Conservation (phyloP, 2,113 vertebrate species). For the Glaucidium brasilianum region DNA sequence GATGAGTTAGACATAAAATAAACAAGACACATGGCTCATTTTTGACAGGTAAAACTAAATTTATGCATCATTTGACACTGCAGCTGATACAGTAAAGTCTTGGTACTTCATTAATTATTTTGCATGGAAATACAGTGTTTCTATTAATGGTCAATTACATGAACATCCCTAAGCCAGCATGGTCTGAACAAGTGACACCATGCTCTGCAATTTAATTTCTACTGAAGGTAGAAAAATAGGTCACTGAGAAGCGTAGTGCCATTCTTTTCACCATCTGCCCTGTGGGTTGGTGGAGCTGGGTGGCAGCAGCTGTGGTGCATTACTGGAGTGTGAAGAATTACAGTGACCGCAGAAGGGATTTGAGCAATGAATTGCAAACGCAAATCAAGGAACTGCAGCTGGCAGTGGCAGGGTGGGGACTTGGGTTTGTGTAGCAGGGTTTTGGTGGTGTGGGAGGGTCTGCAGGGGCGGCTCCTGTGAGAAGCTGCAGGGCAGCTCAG, state of each 20-base stretch:
- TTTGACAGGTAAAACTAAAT: neutral
- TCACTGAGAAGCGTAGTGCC: neutral
- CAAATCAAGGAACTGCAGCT: neutral
- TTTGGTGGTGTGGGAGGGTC: too few species aligned
- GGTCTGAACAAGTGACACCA: neutral
- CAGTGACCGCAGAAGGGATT: neutral
- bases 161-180: neutral
- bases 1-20: neutral
- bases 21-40: neutral
- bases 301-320: neutral
- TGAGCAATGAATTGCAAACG: neutral
- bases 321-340: neutral
- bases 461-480: too few species aligned
- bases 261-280: neutral
- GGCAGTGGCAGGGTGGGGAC: neutral
- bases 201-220: neutral
- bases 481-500: neutral
- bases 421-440: too few species aligned
- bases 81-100: neutral
- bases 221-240: neutral
- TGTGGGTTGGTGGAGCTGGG: neutral
- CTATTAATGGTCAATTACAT: neutral
- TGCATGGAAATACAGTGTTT: neutral
- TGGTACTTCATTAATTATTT: neutral
- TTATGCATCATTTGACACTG: neutral